Evolutionary conservation across 2,113 vertebrate species (phyloP).

Genomic region (Phycodurus eques): DNA sequence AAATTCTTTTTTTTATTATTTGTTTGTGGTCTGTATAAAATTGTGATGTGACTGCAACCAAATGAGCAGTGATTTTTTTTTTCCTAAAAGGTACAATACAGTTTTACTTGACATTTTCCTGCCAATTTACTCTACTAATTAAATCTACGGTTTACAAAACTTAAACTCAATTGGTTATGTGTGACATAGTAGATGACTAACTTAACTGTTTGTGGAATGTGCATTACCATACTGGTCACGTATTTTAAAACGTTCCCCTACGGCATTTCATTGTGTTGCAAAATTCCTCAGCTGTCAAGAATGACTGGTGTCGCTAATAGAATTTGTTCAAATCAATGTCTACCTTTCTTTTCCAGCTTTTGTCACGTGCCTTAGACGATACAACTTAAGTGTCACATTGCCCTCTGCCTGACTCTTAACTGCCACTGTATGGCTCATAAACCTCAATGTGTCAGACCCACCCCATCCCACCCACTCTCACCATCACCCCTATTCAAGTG

Average conservation of each 20-base stretch:
- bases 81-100: not conserved
- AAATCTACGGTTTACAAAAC: not conserved
- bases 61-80: not conserved
- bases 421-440: conserved; percentile 65
- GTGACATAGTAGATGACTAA: not conserved
- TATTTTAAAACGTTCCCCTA: conserved; percentile 16
- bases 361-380: conserved; percentile 47
- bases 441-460: conserved; percentile 37
- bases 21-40: no score
- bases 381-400: conserved; percentile 55
- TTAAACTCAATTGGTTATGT: not conserved
- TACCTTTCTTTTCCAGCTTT: conserved; percentile 36
- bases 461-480: conserved; percentile 8
- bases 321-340: conserved; percentile 43
- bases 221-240: conserved; percentile 10
- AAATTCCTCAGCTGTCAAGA: conserved; percentile 43
- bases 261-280: conserved; percentile 28
- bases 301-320: conserved; percentile 51
- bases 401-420: conserved; percentile 61
- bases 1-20: no score
- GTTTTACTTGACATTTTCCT: not conserved
- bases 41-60: not conserved
- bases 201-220: conserved; percentile 16
- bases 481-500: conserved; percentile 19
- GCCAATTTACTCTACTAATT: not conserved